Conservation (phyloP, 2,888 invertebrate species). For the Aricia artaxerxes region DNA sequence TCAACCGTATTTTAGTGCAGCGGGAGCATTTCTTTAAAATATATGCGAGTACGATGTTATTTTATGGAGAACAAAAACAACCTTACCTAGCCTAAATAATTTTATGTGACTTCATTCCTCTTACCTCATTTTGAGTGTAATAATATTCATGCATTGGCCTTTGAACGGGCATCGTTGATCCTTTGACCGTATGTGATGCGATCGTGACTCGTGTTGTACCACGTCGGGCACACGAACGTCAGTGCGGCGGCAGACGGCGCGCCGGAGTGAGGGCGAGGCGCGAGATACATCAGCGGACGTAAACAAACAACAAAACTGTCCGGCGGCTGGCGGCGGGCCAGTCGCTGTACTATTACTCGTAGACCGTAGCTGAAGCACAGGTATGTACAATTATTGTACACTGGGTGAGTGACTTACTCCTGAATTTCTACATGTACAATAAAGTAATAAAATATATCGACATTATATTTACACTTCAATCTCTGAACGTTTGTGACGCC, state of each 20-base stretch:
- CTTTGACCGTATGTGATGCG: not conserved
- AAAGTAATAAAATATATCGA: too few relatives aligned
- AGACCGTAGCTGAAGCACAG: not conserved
- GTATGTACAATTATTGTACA: not conserved
- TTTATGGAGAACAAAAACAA: not conserved
- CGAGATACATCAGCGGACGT: not conserved
- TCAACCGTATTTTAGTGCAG: not conserved
- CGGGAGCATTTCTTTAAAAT: not conserved
- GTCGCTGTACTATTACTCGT: not conserved
- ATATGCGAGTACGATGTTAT: not conserved
- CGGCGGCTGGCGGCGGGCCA: not conserved
- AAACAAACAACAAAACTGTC: constrained; percentile 15
- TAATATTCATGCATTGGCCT: too few relatives aligned
- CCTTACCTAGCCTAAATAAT: too few relatives aligned
- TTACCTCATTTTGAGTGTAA: too few relatives aligned
- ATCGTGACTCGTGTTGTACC: not conserved
- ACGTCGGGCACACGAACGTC: not conserved
- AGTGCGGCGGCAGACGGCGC: not conserved
- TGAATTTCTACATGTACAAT: not conserved
- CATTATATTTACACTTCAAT: too few relatives aligned
- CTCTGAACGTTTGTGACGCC: too few relatives aligned
- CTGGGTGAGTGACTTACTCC: not conserved
- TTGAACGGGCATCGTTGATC: not conserved
- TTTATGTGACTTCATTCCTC: too few relatives aligned
- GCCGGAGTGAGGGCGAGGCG: not conserved